Evolutionary conservation across 2,113 vertebrate genomes (phyloP), one percentile per base, ranked within the genome.

Genomic region (Neogale vison): DNA sequence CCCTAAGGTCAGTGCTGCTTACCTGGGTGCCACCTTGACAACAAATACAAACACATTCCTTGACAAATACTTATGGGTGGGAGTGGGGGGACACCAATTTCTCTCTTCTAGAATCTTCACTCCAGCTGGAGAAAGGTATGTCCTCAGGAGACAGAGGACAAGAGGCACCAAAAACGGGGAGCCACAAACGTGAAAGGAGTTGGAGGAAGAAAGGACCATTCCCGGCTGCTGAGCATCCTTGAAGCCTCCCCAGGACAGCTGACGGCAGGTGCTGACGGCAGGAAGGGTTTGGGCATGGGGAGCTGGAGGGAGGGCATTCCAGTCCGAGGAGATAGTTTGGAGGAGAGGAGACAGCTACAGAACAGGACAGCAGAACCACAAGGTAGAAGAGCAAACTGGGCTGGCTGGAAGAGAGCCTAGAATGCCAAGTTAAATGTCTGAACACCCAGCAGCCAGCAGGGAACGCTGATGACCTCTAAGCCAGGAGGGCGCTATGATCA

Each of bases 171-270:
- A 76, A 21, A 45, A 36, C 1, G 55, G 20, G 31, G 61, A 77
- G 39, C 47, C 29, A 42, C 34, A 23, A 50, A 52, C 0, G 3
- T 50, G 34, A 67, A 59, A 42, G 80, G 31, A 36, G 34, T 2
- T 18, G n/a, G 31, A 21, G 14, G 39, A 36, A 95, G 3, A 63
- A 67, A 55, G 52, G 77, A 11, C 4, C 26, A 12, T 6, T 65
- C 50, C 12, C 1, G 45, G 74, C 0, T 0, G 20, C 0, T 0
- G 31, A 31, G 55, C 36, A 34, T 13, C 6, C 3, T 6, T 0
- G 1, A 17, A 65, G 57, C 36, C 9, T 81, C 17, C n/a, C 50
- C 2, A 1, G 50, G 20, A 39, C 42, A 55, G 80, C 13, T 5
- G 39, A 26, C 4, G 39, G 77, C 42, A 23, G 63, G 47, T 6